These are phyloP conservation scores for Tyrophagus putrescentiae DNA, from an alignment of 1,140 invertebrate species.

Conservation along the genomic window DNA sequence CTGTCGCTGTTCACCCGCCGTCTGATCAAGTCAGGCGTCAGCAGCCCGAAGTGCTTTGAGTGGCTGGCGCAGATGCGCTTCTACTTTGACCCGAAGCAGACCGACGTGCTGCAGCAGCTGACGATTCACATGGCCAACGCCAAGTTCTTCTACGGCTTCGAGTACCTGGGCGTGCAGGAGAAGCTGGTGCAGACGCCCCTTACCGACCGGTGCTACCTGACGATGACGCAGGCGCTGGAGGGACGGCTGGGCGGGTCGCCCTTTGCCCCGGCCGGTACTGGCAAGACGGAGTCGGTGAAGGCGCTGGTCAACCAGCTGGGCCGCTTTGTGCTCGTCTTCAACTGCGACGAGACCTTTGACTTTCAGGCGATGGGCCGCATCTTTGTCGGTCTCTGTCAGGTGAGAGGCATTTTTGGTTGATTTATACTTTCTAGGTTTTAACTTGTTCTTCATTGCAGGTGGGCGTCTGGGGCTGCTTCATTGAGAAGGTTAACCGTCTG, in stretches of 20 bases:
- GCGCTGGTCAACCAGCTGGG: constrained; percentile 93
- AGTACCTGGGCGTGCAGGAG: constrained; percentile 95
- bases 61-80: constrained; percentile 98
- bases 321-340: constrained; percentile 95
- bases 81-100: constrained; percentile 90
- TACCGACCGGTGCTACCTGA: constrained; percentile 94
- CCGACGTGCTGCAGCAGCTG: constrained; percentile 81
- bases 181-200: constrained; percentile 93
- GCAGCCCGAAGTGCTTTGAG: constrained; percentile 70
- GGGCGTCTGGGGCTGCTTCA: too few species aligned
- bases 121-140: constrained; percentile 99
- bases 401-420: too few species aligned
- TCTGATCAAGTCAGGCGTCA: constrained; percentile 67
- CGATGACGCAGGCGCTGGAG: constrained; percentile 98
- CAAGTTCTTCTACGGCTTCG: constrained; percentile 96
- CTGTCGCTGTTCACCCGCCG: constrained; percentile 64
- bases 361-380: constrained; percentile 93
- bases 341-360: constrained; percentile 99
- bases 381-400: constrained; percentile 85
- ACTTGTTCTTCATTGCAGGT: too few species aligned
- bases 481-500: too few species aligned
- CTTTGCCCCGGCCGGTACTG: constrained; percentile 62
- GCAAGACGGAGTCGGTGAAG: constrained; percentile 98
- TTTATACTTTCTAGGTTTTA: too few species aligned
- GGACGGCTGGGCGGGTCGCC: constrained; percentile 86